Conservation (phyloP, 2,113 vertebrate genomes). For the Forbesichthys agassizii region DNA sequence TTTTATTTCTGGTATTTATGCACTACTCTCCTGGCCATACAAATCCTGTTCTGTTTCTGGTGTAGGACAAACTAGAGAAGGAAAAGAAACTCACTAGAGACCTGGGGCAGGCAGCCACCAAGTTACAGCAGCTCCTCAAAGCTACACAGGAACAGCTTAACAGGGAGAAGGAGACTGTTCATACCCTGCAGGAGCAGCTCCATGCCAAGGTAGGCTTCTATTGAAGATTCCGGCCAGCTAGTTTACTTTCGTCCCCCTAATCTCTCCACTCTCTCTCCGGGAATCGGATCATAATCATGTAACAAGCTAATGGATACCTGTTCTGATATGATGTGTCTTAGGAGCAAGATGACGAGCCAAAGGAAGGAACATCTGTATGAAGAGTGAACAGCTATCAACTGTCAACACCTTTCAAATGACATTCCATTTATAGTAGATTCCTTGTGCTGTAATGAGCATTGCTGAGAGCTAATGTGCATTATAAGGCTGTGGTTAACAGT, state of each 20-base stretch:
- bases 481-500: not conserved
- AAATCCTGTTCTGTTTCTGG: not conserved
- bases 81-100: constrained; percentile 82
- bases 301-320: not conserved
- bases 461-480: not conserved
- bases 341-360: constrained; percentile 47
- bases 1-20: not conserved
- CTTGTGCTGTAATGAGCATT: not conserved
- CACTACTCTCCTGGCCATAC: not conserved
- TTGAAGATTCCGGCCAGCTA: no score
- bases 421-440: not conserved
- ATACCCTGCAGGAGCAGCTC: constrained; percentile 74
- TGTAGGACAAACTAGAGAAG: constrained; percentile 83
- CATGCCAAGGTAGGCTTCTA: constrained; percentile 32
- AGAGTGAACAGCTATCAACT: not conserved
- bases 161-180: constrained; percentile 77
- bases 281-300: not conserved
- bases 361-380: constrained; percentile 62
- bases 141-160: constrained; percentile 79
- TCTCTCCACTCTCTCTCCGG: not conserved
- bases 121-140: constrained; percentile 81
- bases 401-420: not conserved
- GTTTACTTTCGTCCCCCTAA: no score
- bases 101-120: constrained; percentile 75
- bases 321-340: not conserved